Conservation (phyloP, 2,888 invertebrate species). For the Taphrorychus bicolor region DNA sequence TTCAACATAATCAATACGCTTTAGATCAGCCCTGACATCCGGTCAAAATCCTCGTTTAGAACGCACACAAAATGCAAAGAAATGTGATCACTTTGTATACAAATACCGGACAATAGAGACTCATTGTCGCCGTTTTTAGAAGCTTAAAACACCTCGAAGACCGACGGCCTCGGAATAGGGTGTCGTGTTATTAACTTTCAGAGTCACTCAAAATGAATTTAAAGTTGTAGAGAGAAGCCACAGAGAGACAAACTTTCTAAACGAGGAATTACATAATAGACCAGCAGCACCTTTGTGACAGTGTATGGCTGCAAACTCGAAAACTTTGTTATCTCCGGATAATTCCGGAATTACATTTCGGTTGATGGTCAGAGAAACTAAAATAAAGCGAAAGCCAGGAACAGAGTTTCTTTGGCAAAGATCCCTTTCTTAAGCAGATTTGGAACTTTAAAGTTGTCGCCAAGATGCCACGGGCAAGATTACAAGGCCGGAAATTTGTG, state of each 20-base stretch:
- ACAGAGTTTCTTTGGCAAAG: slow-evolving; percentile 5
- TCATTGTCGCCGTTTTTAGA: slow-evolving; percentile 27
- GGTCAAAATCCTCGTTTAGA: slow-evolving; percentile 47
- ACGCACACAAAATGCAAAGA: slow-evolving; percentile 34
- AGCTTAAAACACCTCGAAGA: slow-evolving; percentile 33
- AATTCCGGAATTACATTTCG: slow-evolving; percentile 48
- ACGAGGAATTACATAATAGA: slow-evolving; percentile 34
- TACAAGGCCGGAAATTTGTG: not conserved
- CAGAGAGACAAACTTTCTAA: slow-evolving; percentile 14
- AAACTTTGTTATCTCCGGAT: slow-evolving; percentile 49
- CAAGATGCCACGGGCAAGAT: not conserved
- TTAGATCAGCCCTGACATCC: slow-evolving; percentile 45
- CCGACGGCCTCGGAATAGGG: no score
- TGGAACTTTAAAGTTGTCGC: slow-evolving; percentile 27
- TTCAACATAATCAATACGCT: slow-evolving; percentile 36
- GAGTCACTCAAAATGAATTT: no score
- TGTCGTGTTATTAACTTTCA: no score
- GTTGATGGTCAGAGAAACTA: slow-evolving; percentile 46
- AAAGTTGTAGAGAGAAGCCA: not conserved
- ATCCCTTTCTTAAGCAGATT: slow-evolving; percentile 29
- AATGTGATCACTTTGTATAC: slow-evolving; percentile 49
- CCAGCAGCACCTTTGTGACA: slow-evolving; percentile 37
- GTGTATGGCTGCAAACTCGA: slow-evolving; percentile 22
- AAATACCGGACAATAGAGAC: slow-evolving; percentile 49
- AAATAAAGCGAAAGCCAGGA: slow-evolving; percentile 15